Conservation (phyloP, 2,888 invertebrate species). For the Lepeophtheirus nordmannii region DNA sequence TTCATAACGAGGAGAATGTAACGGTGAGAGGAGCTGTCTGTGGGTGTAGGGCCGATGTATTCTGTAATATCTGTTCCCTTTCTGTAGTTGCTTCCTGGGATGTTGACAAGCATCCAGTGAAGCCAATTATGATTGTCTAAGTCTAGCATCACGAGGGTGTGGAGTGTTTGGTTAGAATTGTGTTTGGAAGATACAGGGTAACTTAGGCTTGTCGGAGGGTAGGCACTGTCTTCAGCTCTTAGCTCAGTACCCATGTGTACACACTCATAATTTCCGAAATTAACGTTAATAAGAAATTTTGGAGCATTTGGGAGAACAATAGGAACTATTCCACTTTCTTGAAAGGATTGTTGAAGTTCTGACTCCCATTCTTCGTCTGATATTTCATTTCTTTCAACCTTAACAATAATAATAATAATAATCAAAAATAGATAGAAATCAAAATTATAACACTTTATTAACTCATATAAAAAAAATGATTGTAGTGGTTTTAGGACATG, state of each 20-base stretch:
- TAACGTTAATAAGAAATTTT: not conserved
- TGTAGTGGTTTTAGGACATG: too few species aligned
- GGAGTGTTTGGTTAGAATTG: not conserved
- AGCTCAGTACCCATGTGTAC: constrained; percentile 10
- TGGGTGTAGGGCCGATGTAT: not conserved
- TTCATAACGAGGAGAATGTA: not conserved
- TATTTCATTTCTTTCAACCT: not conserved
- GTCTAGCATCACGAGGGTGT: constrained; percentile 1
- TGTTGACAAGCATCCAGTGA: constrained; percentile 7
- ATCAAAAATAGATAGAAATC: too few species aligned
- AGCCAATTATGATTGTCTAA: not conserved
- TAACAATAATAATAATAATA: too few species aligned
- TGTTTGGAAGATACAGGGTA: not conserved
- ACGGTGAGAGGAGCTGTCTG: not conserved
- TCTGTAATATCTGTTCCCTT: not conserved
- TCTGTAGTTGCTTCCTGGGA: not conserved
- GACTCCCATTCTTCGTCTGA: constrained; percentile 5
- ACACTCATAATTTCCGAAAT: not conserved
- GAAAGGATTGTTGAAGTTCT: not conserved
- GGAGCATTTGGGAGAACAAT: not conserved
- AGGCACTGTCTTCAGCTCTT: not conserved
- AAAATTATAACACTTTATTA: too few species aligned
- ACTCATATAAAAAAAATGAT: too few species aligned
- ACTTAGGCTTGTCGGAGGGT: not conserved
- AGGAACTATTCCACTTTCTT: not conserved